These are phyloP conservation scores for Scaptomyza montana DNA, from an alignment of 1,140 invertebrate genomes.

Conservation along the genomic window DNA sequence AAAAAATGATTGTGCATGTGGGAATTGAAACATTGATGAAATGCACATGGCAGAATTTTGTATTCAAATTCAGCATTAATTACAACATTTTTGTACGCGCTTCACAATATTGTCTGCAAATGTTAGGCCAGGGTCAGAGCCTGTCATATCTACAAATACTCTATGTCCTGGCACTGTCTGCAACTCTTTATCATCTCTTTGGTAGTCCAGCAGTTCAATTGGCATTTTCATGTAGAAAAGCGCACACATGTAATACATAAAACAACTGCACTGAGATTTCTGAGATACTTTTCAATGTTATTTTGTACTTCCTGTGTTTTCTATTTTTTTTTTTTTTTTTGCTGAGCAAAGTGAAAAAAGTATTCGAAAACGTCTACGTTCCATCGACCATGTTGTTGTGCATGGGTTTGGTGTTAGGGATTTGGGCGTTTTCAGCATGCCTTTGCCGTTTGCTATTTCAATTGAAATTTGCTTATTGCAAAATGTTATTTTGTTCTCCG, in stretches of 20 bases:
- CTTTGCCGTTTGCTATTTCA: slow-evolving; percentile 69
- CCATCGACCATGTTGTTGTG: slow-evolving; percentile 17
- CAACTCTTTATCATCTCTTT: neutral
- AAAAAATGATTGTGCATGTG: slow-evolving; percentile 5
- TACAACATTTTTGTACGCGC: slow-evolving; percentile 32
- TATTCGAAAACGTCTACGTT: slow-evolving; percentile 20
- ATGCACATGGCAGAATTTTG: neutral
- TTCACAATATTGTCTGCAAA: slow-evolving; percentile 10
- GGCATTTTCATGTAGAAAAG: slow-evolving; percentile 21
- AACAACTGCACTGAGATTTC: slow-evolving; percentile 55
- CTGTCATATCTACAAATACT: neutral
- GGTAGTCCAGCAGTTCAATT: slow-evolving; percentile 13
- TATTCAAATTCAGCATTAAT: slow-evolving; percentile 20
- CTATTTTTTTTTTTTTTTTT: neutral
- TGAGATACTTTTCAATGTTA: slow-evolving; percentile 55
- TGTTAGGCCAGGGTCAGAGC: slow-evolving; percentile 1
- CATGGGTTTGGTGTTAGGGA: slow-evolving; percentile 1
- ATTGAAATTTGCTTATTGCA: slow-evolving; percentile 75
- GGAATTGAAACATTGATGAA: neutral
- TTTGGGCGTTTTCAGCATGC: slow-evolving; percentile 34
- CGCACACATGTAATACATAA: slow-evolving; percentile 6
- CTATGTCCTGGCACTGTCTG: neutral
- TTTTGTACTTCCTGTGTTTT: neutral
- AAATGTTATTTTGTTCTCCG: slow-evolving; percentile 60
- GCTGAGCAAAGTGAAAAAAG: slow-evolving; percentile 16